These are phyloP conservation scores for Gyrodactylus bullatarudis DNA, from an alignment of 1,140 invertebrate genomes.

Conservation along the genomic window DNA sequence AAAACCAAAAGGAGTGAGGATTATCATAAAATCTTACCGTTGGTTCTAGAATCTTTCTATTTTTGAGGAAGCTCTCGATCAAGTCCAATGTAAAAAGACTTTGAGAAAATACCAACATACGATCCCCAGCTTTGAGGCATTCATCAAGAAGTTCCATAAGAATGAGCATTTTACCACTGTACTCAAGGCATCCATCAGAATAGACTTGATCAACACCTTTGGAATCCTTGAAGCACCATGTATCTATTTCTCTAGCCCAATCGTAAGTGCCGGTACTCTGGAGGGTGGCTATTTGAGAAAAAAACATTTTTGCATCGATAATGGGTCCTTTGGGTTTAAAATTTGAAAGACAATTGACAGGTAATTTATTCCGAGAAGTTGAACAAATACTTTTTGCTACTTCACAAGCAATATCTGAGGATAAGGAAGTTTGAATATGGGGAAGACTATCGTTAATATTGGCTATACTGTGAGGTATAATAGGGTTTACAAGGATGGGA, in stretches of 20 bases:
- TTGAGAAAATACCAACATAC: constrained; percentile 76
- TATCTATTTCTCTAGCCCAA: neutral
- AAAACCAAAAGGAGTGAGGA: neutral
- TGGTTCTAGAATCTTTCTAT: constrained; percentile 19
- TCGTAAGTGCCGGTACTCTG: neutral
- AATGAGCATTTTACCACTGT: constrained; percentile 70
- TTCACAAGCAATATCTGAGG: neutral
- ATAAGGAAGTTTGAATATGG: neutral
- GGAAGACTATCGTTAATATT: no score
- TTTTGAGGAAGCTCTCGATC: constrained; percentile 69
- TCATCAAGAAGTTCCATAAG: constrained; percentile 67
- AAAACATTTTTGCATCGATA: neutral
- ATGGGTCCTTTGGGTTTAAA: neutral
- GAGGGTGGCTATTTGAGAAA: neutral
- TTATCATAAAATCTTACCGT: no score
- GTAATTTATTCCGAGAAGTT: neutral
- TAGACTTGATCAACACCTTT: constrained; percentile 27
- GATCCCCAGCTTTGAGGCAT: constrained; percentile 46
- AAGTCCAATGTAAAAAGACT: constrained; percentile 72
- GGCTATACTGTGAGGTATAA: no score
- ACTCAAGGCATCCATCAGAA: constrained; percentile 52
- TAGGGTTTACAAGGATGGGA: no score
- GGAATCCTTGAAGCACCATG: neutral
- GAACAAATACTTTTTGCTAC: neutral
- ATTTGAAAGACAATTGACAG: neutral